Evolutionary conservation across 2,888 invertebrate species (phyloP).

Genomic region (Troglohyphantes excavatus): DNA sequence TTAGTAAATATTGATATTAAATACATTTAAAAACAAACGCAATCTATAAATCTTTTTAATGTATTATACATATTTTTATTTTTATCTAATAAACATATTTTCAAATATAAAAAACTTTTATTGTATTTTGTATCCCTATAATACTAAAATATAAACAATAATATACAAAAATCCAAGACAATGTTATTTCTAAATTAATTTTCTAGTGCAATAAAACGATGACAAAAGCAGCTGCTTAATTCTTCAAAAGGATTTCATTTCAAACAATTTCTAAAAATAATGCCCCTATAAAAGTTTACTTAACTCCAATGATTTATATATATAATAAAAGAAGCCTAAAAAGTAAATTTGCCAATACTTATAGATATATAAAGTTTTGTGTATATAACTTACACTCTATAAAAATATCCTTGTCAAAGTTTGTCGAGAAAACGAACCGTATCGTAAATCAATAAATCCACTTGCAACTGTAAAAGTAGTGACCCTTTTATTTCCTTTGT

Average conservation of each 20-base stretch:
- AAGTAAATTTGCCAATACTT: neutral
- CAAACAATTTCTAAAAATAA: neutral
- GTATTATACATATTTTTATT: too few relatives aligned
- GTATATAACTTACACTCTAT: neutral
- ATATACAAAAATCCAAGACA: too few relatives aligned
- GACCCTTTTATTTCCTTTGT: constrained; percentile 30
- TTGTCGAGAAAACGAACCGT: constrained; percentile 46
- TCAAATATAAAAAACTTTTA: too few relatives aligned
- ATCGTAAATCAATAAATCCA: constrained; percentile 60
- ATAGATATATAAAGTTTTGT: neutral
- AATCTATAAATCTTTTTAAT: too few relatives aligned
- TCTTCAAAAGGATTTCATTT: constrained; percentile 1
- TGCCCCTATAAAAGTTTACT: neutral
- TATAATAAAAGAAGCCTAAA: neutral
- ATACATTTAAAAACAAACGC: too few relatives aligned
- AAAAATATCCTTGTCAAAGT: constrained; percentile 41
- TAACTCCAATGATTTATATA: neutral
- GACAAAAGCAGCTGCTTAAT: constrained; percentile 7
- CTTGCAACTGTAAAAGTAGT: constrained; percentile 35
- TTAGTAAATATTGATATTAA: too few relatives aligned
- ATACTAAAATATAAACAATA: too few relatives aligned
- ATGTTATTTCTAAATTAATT: too few relatives aligned
- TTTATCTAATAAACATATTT: too few relatives aligned
- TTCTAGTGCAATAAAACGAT: neutral
- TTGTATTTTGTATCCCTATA: too few relatives aligned